A percentile compares a stretch with the other conserved stretches of the same genome.
Evolutionary conservation across 2,113 vertebrate species (phyloP).

Genomic region (Axis porcinus): DNA sequence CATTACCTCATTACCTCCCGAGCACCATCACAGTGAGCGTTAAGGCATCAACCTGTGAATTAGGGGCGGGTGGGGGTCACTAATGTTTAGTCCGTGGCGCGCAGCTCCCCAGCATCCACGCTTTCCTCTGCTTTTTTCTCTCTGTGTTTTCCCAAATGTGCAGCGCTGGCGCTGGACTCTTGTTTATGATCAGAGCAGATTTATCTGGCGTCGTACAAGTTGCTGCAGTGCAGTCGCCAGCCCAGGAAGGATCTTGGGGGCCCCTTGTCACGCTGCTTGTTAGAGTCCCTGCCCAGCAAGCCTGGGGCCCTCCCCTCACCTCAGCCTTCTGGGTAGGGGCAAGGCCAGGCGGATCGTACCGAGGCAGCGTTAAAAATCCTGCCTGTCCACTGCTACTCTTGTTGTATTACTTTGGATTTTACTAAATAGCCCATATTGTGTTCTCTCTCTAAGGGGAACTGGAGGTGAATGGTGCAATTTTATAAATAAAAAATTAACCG

Average conservation of each 20-base stretch:
- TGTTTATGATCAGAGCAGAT: no score
- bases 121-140: not conserved
- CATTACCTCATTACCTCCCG: not conserved
- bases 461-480: constrained; percentile 7
- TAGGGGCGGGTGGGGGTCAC: fast-evolving
- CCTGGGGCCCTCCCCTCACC: not conserved
- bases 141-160: fast-evolving
- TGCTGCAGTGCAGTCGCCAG: fast-evolving
- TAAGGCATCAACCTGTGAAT: fast-evolving
- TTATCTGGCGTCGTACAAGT: fast-evolving
- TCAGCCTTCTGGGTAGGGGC: not conserved
- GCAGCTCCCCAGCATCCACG: fast-evolving
- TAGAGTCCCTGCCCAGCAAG: not conserved
- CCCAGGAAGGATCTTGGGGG: not conserved
- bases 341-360: fast-evolving
- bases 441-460: not conserved
- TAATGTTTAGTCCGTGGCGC: fast-evolving
- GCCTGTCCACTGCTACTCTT: fast-evolving
- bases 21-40: fast-evolving
- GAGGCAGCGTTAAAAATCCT: not conserved
- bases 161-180: not conserved
- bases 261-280: no score
- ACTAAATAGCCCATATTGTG: not conserved
- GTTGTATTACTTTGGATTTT: not conserved
- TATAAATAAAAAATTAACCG: not conserved